Evolutionary conservation across 2,888 invertebrate species (phyloP).

Genomic region (Drosophila seclusa): DNA sequence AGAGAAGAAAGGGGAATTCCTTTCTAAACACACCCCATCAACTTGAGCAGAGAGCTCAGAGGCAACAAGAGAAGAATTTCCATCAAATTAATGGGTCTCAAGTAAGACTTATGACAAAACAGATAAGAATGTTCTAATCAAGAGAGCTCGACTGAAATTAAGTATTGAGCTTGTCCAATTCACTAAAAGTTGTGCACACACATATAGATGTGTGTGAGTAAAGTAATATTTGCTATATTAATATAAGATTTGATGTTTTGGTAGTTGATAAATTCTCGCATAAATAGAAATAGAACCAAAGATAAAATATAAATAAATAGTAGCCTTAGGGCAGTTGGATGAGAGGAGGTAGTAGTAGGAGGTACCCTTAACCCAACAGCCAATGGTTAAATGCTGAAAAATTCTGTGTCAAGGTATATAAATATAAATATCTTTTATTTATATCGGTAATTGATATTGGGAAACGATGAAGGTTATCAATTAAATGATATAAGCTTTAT

Average conservation of each 20-base stretch:
- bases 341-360: background rate
- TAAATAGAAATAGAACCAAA: background rate
- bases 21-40: background rate
- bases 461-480: background rate
- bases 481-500: background rate
- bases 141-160: background rate
- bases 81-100: background rate
- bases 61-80: background rate
- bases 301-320: background rate
- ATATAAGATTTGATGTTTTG: background rate
- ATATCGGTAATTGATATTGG: no score
- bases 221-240: background rate
- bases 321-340: background rate
- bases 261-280: background rate
- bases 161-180: background rate
- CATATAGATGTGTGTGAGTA: background rate
- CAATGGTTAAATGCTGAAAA: background rate
- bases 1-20: background rate
- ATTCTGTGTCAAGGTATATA: background rate
- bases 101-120: background rate
- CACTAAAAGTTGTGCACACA: no score
- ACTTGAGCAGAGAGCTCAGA: background rate
- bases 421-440: no score
- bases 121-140: background rate
- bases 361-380: background rate